Evolutionary conservation across 2,113 vertebrate genomes (phyloP).

Genomic region (Dasypus novemcinctus): DNA sequence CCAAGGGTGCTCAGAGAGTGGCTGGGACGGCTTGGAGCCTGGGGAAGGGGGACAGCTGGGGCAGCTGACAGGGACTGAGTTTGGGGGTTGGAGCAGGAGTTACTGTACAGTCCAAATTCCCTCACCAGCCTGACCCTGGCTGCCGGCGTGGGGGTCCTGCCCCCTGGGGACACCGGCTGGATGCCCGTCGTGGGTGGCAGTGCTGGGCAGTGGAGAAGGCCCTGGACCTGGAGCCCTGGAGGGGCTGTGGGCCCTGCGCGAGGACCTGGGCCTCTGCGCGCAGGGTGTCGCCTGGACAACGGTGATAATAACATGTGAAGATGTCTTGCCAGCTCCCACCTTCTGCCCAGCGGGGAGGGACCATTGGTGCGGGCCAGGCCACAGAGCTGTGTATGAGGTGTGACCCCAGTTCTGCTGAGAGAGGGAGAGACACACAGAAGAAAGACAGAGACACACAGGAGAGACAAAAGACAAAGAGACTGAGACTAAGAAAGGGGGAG

Average conservation of each 20-base stretch:
- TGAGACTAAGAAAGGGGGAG: background rate
- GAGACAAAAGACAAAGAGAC: background rate
- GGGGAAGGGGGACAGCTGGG: background rate
- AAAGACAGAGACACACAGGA: background rate
- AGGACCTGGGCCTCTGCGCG: background rate
- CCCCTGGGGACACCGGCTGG: background rate
- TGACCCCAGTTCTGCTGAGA: background rate
- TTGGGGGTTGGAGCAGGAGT: background rate
- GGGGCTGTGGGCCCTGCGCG: background rate
- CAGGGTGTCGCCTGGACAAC: background rate
- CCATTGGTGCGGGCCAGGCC: background rate
- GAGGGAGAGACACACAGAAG: background rate
- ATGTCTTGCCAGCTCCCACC: background rate
- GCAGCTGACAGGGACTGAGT: background rate
- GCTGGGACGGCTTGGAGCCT: background rate
- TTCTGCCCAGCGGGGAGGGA: background rate
- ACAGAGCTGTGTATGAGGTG: rapidly evolving
- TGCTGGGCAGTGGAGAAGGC: background rate
- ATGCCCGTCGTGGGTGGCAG: background rate
- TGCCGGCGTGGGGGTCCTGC: background rate
- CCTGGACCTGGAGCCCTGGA: background rate
- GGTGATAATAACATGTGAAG: background rate
- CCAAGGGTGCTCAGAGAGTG: background rate
- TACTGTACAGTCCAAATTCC: background rate
- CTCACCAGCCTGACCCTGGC: background rate